phyloP scores from a whole-genome alignment of 2,888 invertebrate genomes.

The Stenotaenia linearis region DNA sequence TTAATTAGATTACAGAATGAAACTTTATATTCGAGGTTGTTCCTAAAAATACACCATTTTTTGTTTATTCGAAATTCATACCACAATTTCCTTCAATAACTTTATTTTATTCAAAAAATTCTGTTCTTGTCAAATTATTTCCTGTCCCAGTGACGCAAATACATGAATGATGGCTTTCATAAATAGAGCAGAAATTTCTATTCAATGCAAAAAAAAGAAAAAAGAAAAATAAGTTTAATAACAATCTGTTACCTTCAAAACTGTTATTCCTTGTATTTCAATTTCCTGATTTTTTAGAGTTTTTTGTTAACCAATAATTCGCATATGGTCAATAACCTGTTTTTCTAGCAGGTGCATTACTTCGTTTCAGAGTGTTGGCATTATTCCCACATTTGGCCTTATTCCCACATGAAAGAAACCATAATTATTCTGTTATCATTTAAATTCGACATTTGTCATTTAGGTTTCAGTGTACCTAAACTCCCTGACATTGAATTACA shows the following conservation, averaged over 20 bases:
- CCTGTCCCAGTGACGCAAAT: conserved; percentile 6
- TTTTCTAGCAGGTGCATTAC: not conserved
- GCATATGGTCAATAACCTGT: not conserved
- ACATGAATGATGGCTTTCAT: not conserved
- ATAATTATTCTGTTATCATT: not conserved
- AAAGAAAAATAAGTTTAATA: not conserved
- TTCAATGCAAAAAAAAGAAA: not conserved
- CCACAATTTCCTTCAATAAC: not conserved
- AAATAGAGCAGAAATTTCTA: not conserved
- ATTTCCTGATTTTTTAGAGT: not conserved
- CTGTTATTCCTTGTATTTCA: not conserved
- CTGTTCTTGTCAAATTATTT: not conserved
- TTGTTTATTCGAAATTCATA: not conserved
- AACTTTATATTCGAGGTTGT: too few relatives aligned
- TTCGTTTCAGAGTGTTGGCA: not conserved
- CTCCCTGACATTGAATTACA: not conserved
- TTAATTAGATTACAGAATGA: not conserved
- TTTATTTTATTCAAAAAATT: not conserved
- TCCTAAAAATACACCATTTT: too few relatives aligned
- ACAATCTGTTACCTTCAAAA: not conserved
- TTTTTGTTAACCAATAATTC: too few relatives aligned
- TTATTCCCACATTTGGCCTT: not conserved
- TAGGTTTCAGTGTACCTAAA: not conserved
- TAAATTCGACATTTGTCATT: not conserved
- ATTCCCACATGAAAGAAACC: too few relatives aligned